Evolutionary conservation across 2,797 vertebrate genomes (phyloP).

Genomic region (Macroramphosus scolopax): DNA sequence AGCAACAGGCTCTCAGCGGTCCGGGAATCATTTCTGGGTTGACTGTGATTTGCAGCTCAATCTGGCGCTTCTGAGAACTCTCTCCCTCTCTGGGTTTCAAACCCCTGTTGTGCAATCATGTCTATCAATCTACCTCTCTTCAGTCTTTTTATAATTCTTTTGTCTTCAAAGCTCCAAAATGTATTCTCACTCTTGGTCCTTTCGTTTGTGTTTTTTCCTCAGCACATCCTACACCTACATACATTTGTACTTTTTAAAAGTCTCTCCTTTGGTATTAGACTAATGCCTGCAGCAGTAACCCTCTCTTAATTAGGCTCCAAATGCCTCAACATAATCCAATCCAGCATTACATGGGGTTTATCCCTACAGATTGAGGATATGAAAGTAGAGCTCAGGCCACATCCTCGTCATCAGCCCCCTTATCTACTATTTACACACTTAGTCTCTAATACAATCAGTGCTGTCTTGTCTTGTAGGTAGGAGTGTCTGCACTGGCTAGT

Average conservation of each 20-base stretch:
- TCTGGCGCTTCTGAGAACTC: slow-evolving; percentile 63
- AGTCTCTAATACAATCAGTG: slow-evolving; percentile 55
- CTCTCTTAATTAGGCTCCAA: slow-evolving; percentile 58
- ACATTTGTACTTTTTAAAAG: slow-evolving; percentile 41
- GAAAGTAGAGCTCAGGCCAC: slow-evolving; percentile 42
- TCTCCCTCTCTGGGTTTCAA: slow-evolving; percentile 36
- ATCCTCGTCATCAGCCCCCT: slow-evolving; percentile 58
- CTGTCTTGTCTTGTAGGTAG: slow-evolving; percentile 32
- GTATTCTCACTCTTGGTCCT: slow-evolving; percentile 5
- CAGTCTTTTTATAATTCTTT: slow-evolving; percentile 29
- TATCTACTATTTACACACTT: slow-evolving; percentile 65
- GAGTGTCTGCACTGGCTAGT: slow-evolving; percentile 9
- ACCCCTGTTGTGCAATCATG: slow-evolving; percentile 35
- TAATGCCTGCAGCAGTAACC: slow-evolving; percentile 52
- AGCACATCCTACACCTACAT: slow-evolving; percentile 21
- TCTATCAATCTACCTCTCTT: slow-evolving; percentile 34
- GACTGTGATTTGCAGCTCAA: slow-evolving; percentile 74
- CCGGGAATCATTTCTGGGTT: slow-evolving; percentile 73
- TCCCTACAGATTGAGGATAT: slow-evolving; percentile 65
- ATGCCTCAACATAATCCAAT: slow-evolving; percentile 61
- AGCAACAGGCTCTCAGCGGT: slow-evolving; percentile 78
- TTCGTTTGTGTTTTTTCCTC: slow-evolving; percentile 20
- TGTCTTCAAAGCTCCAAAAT: slow-evolving; percentile 14
- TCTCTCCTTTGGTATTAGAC: slow-evolving; percentile 45
- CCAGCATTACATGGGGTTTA: slow-evolving; percentile 65